A percentile compares a stretch with the other conserved stretches of the same genome.
Conservation (phyloP, 2,797 vertebrate species). For the Catostomus latipinnis region DNA sequence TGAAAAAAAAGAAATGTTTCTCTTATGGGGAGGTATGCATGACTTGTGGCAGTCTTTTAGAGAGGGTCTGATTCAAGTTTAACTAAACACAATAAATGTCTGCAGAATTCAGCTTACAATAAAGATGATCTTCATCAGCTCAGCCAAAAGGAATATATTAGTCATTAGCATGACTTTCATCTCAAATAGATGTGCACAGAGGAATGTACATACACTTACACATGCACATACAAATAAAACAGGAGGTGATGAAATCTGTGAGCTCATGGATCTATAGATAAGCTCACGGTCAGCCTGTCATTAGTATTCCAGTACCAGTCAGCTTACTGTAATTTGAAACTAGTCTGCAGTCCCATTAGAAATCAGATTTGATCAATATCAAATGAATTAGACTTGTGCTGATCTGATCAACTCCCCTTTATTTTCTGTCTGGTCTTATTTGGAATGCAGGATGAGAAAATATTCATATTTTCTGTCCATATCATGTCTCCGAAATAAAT, state of each 20-base stretch:
- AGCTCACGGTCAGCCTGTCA: constrained; percentile 70
- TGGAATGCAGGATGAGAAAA: constrained; percentile 91
- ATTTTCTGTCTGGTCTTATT: constrained; percentile 90
- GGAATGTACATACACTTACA: not conserved
- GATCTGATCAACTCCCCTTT: constrained; percentile 99
- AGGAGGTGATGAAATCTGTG: constrained; percentile 60
- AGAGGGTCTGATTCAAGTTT: too few species aligned
- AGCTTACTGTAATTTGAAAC: constrained; percentile 91
- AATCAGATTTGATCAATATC: constrained; percentile 89
- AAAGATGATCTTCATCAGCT: too few species aligned
- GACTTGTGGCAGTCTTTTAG: too few species aligned
- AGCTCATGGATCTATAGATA: constrained; percentile 58
- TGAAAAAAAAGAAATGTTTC: too few species aligned
- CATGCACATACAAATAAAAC: not conserved
- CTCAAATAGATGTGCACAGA: too few species aligned
- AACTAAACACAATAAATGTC: too few species aligned
- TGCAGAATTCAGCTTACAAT: too few species aligned
- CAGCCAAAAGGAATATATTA: too few species aligned
- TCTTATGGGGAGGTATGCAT: too few species aligned
- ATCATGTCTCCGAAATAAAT: constrained; percentile 83
- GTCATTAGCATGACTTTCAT: not conserved
- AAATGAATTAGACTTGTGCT: constrained; percentile 94
- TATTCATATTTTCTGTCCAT: constrained; percentile 82
- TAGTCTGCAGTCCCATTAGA: constrained; percentile 90
- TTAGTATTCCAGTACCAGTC: constrained; percentile 87